phyloP scores from a whole-genome alignment of 2,797 vertebrate species.

The Cynodonichthys magdalenae region DNA sequence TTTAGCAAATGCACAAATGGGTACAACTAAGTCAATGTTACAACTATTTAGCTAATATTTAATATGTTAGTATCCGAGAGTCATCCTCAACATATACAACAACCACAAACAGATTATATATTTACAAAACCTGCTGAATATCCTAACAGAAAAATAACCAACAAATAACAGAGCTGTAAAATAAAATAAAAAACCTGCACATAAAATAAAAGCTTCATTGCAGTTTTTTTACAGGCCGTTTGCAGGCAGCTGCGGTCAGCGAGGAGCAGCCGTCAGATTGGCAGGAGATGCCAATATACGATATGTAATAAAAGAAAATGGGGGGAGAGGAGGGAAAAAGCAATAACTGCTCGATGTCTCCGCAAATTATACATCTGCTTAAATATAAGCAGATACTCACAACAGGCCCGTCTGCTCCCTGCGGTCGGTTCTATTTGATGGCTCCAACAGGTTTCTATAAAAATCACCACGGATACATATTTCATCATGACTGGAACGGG shows the following conservation, averaged over 20 bases:
- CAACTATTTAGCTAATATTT: no score
- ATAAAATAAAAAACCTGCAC: conserved; percentile 43
- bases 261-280: conserved; percentile 56
- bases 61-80: no score
- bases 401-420: conserved; percentile 12
- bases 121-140: conserved; percentile 9
- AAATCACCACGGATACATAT: conserved; percentile 27
- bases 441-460: conserved; percentile 25
- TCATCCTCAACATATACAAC: no score
- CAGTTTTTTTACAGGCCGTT: conserved; percentile 57
- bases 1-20: no score
- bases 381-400: conserved; percentile 35
- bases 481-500: conserved; percentile 13
- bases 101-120: no score
- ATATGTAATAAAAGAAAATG: conserved; percentile 42
- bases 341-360: conserved; percentile 37
- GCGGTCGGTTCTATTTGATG: conserved; percentile 19
- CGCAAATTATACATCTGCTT: conserved; percentile 40
- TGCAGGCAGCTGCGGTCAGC: conserved; percentile 51
- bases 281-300: conserved; percentile 53
- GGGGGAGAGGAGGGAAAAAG: conserved; percentile 9
- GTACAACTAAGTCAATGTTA: no score
- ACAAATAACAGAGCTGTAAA: conserved; percentile 42
- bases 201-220: conserved; percentile 65
- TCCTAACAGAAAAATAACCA: conserved; percentile 30